A percentile compares a stretch with the other conserved stretches of the same genome.
phyloP scores from a whole-genome alignment of 2,113 vertebrate genomes.

The Marmota monax region DNA sequence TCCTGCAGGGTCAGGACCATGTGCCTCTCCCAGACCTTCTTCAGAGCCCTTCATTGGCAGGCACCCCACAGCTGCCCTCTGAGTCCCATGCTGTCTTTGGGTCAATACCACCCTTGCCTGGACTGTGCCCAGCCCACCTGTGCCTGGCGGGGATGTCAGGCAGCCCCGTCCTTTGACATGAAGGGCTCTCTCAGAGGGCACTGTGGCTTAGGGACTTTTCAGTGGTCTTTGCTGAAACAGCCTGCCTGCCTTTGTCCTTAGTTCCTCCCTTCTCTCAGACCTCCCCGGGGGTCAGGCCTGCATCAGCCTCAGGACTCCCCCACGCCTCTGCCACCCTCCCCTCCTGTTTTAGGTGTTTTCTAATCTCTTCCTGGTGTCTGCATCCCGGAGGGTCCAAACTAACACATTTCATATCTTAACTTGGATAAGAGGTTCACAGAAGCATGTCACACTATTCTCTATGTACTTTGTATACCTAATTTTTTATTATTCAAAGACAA shows the following conservation, averaged over 20 bases:
- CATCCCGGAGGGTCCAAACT: fast-evolving
- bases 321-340: neutral
- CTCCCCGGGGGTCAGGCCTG: neutral
- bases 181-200: fast-evolving
- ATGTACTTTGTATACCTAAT: neutral
- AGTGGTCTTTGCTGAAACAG: neutral
- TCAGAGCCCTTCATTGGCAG: fast-evolving
- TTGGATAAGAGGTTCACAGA: neutral
- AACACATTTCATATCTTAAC: neutral
- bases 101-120: too few relatives aligned
- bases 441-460: neutral
- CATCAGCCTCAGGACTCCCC: fast-evolving
- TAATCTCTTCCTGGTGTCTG: neutral
- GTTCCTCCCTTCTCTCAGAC: neutral
- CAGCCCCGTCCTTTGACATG: fast-evolving
- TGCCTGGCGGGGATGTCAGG: neutral
- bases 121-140: neutral
- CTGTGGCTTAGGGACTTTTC: neutral
- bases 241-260: neutral
- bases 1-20: neutral
- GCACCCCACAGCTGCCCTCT: fast-evolving
- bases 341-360: fast-evolving
- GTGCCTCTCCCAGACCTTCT: neutral
- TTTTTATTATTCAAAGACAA: neutral
- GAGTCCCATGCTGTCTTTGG: neutral